A percentile compares a stretch with the other conserved stretches of the same genome.
These are phyloP conservation scores for Andrena cerasifolii DNA, from an alignment of 1,140 invertebrate genomes.

Conservation along the genomic window DNA sequence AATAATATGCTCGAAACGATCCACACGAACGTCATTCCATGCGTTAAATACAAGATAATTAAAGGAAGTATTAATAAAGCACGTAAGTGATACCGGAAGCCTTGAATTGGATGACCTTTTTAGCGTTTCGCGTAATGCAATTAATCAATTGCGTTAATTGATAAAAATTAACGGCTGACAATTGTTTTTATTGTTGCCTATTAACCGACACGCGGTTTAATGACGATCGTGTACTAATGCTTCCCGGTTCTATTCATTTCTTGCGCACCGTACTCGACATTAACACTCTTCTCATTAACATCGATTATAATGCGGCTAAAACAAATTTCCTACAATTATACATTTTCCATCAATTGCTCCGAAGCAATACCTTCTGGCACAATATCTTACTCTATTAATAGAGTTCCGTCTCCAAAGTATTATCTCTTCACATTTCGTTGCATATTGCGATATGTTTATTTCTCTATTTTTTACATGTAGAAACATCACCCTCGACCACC, in stretches of 20 bases:
- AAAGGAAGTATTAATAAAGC: conserved; percentile 32
- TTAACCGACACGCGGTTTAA: conserved; percentile 38
- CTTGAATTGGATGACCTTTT: conserved; percentile 28
- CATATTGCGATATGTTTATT: too few relatives aligned
- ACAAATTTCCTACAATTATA: too few relatives aligned
- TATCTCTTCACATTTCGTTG: too few relatives aligned
- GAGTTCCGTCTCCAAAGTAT: too few relatives aligned
- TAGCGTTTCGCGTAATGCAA: conserved; percentile 49
- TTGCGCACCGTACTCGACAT: neutral
- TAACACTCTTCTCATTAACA: too few relatives aligned
- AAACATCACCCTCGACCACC: conserved; percentile 27
- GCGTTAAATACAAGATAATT: neutral
- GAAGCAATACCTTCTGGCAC: too few relatives aligned
- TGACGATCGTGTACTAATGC: neutral
- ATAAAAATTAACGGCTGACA: conserved; percentile 50
- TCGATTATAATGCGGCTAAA: too few relatives aligned
- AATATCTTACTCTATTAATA: too few relatives aligned
- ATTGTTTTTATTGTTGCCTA: conserved; percentile 30
- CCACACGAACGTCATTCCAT: neutral
- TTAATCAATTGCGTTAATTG: conserved; percentile 62
- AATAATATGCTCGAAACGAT: too few relatives aligned
- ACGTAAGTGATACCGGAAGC: conserved; percentile 46
- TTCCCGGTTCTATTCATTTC: conserved; percentile 33
- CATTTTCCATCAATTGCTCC: too few relatives aligned
- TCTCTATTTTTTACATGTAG: conserved; percentile 43